These are phyloP conservation scores for Eueremaeus valkanovi DNA, from an alignment of 2,888 invertebrate genomes.

Conservation along the genomic window DNA sequence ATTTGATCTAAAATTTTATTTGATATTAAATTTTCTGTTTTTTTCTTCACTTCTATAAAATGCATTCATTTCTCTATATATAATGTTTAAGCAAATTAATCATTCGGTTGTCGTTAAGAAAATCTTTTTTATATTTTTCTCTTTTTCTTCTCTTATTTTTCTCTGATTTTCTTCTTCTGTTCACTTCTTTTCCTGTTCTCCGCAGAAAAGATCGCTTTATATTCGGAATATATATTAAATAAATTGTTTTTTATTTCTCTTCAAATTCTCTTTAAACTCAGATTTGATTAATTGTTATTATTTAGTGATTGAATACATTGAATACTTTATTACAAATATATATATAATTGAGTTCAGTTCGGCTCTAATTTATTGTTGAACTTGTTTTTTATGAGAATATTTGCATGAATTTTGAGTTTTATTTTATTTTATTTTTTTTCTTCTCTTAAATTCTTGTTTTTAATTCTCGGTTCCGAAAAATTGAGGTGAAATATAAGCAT, in stretches of 20 bases:
- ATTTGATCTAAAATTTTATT: not conserved
- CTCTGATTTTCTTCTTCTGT: not conserved
- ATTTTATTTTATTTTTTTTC: not conserved
- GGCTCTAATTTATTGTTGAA: not conserved
- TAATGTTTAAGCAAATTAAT: not conserved
- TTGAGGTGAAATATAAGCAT: conserved; percentile 1
- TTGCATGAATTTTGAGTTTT: not conserved
- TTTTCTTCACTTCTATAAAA: too few relatives aligned
- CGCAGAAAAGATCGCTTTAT: not conserved
- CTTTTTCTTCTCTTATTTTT: too few relatives aligned
- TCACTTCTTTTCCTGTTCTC: not conserved
- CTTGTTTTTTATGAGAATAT: conserved; percentile 1
- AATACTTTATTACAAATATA: not conserved
- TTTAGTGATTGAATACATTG: conserved; percentile 1
- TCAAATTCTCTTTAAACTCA: too few relatives aligned
- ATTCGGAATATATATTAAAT: not conserved
- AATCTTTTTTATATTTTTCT: not conserved
- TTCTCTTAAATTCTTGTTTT: not conserved
- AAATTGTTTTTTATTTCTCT: not conserved
- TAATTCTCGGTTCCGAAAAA: conserved; percentile 11
- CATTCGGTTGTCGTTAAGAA: not conserved
- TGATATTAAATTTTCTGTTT: too few relatives aligned
- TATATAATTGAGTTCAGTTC: conserved; percentile 8
- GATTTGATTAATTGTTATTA: conserved; percentile 4
- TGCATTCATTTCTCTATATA: too few relatives aligned